Evolutionary conservation across 2,113 vertebrate genomes (phyloP).

Genomic region (Tonatia bakeri): DNA sequence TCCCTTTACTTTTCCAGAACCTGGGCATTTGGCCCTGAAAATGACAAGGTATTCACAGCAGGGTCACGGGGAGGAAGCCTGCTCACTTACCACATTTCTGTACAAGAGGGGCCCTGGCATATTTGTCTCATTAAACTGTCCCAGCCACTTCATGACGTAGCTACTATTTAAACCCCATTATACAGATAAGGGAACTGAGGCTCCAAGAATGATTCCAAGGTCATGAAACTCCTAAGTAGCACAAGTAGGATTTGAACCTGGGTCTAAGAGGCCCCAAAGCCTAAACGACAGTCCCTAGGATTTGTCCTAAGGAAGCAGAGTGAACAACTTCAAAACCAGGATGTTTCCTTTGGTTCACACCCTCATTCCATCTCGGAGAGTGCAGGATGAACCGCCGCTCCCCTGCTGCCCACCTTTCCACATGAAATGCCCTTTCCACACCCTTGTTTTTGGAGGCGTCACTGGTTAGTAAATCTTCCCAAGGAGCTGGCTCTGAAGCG

Average conservation of each 20-base stretch:
- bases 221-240: accelerated
- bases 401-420: not conserved
- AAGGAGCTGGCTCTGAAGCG: accelerated
- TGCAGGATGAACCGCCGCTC: not conserved
- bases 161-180: accelerated
- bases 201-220: not conserved
- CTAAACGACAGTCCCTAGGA: not conserved
- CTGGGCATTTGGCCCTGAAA: not conserved
- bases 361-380: not conserved
- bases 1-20: not conserved
- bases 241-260: no score
- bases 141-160: not conserved
- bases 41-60: accelerated
- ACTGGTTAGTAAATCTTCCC: not conserved
- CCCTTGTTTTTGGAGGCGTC: not conserved
- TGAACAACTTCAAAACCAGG: not conserved
- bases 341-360: not conserved
- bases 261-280: not conserved
- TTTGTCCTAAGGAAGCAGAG: not conserved
- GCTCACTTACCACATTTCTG: accelerated
- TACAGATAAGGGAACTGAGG: not conserved
- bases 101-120: accelerated
- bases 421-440: accelerated
- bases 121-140: not conserved
- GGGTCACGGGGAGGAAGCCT: accelerated